Evolutionary conservation across 2,113 vertebrate species (phyloP).

Genomic region (Nycticebus coucang): DNA sequence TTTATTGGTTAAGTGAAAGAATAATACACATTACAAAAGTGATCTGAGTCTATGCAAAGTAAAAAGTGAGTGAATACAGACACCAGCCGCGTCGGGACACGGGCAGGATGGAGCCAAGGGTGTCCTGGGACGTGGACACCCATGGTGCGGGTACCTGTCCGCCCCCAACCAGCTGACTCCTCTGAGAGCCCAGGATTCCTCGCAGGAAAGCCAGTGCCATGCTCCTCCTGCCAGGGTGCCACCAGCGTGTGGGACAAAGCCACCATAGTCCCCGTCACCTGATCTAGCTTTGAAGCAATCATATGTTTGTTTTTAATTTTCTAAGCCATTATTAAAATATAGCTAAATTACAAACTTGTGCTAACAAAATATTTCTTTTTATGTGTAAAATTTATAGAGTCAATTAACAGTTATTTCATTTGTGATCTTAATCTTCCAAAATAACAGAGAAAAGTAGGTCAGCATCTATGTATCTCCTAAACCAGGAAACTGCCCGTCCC

Average conservation of each 20-base stretch:
- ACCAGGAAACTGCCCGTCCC: accelerated
- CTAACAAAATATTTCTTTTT: not conserved
- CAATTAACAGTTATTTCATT: not conserved
- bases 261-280: accelerated
- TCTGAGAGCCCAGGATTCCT: accelerated
- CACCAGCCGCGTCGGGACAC: accelerated
- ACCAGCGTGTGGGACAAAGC: accelerated
- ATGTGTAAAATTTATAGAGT: not conserved
- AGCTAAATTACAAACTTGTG: not conserved
- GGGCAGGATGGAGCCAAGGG: not conserved
- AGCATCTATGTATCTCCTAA: not conserved
- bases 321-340: not conserved
- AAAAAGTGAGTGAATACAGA: accelerated
- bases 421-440: slow-evolving; percentile 31
- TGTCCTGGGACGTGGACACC: accelerated
- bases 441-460: not conserved
- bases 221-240: accelerated
- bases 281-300: not conserved
- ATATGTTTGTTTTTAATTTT: not conserved
- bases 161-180: accelerated
- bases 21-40: not conserved
- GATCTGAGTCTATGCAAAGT: accelerated
- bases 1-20: accelerated
- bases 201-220: not conserved
- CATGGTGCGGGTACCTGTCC: accelerated